These are phyloP conservation scores for Crioceris asparagi DNA, from an alignment of 2,888 invertebrate species.

Conservation along the genomic window DNA sequence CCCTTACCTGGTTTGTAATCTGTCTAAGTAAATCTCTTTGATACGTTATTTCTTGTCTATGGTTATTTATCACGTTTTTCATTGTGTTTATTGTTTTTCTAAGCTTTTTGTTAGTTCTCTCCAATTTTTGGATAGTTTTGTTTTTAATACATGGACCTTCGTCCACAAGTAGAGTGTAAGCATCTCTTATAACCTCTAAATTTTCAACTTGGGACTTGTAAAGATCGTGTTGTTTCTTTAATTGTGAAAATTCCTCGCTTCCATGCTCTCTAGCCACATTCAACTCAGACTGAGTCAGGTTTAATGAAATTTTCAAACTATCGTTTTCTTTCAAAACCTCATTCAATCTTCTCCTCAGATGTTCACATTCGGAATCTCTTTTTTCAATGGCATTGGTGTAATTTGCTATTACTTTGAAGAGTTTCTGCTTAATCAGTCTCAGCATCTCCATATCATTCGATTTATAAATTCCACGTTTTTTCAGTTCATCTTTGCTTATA, in stretches of 20 bases:
- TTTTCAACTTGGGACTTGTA: conserved; percentile 26
- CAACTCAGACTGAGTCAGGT: conserved; percentile 8
- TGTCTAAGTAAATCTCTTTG: no score
- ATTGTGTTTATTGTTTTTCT: conserved; percentile 10
- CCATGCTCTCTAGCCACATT: conserved; percentile 10
- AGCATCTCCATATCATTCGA: conserved; percentile 3
- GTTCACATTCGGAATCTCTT: conserved; percentile 17
- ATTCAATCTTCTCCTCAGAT: conserved; percentile 13
- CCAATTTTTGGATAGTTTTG: conserved; percentile 12
- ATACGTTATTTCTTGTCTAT: conserved; percentile 12
- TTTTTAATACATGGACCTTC: conserved; percentile 15
- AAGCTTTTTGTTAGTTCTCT: conserved; percentile 10
- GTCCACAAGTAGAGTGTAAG: conserved; percentile 22
- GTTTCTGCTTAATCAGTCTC: background rate
- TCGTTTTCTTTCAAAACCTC: conserved; percentile 17
- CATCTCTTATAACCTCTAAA: conserved; percentile 23
- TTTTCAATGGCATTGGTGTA: conserved; percentile 7
- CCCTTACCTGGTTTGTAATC: no score
- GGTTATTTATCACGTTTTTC: conserved; percentile 13
- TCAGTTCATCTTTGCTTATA: conserved; percentile 11
- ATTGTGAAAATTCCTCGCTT: conserved; percentile 7
- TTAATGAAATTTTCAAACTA: conserved; percentile 11
- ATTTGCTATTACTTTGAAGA: background rate
- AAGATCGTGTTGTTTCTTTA: conserved; percentile 16
- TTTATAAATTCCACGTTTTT: conserved; percentile 7